Evolutionary conservation across 2,113 vertebrate species (phyloP), one percentile per base, ranked within the genome.

Genomic region (Hystrix cristata): DNA sequence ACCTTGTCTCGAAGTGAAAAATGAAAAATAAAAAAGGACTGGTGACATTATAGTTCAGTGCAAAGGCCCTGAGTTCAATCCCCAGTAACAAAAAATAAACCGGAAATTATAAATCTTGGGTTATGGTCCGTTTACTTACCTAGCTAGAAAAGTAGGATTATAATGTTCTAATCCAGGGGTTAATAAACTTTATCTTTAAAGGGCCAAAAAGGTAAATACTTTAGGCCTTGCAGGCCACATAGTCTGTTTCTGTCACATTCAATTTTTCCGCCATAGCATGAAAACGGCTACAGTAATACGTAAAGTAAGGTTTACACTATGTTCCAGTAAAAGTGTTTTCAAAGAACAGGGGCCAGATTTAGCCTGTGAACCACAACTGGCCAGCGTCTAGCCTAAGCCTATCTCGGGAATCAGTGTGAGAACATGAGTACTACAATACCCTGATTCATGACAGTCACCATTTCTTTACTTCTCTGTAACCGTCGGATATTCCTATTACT

Each of bases 391-490:
- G 51, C 88, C 7, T 60, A 46, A 51, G 31, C n/a, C 18, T 25
- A 90, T 92, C 91, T 95, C 59, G 87, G 62, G 55, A 72, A 27
- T 60, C 57, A 59, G n/a, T 21, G 3, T 81, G n/a, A 82, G 43
- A 79, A 72, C 38, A 76, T 31, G 43, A 91, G 11, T 85, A 9
- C 43, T 91, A 0, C 10, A 84, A 43, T 72, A 82, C 16, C 91
- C 78, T 67, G 46, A 78, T 51, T 95, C 55, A 72, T 16, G 71
- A n/a, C 76, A 74, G 60, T 83, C 23, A 72, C 43, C 31, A 65
- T 83, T 65, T 57, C n/a, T 72, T 76, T 67, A 51, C 74, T 90
- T 94, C 53, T 94, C 51, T 91, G 34, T 60, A 92, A 81, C 19
- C 3, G 55, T 46, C 46, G 78, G 38, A 27, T 14, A 84, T 81